Base-by-base conservation (phyloP, 53 echinoderm and acorn worm species). In the Holothuria scabra region DNA sequence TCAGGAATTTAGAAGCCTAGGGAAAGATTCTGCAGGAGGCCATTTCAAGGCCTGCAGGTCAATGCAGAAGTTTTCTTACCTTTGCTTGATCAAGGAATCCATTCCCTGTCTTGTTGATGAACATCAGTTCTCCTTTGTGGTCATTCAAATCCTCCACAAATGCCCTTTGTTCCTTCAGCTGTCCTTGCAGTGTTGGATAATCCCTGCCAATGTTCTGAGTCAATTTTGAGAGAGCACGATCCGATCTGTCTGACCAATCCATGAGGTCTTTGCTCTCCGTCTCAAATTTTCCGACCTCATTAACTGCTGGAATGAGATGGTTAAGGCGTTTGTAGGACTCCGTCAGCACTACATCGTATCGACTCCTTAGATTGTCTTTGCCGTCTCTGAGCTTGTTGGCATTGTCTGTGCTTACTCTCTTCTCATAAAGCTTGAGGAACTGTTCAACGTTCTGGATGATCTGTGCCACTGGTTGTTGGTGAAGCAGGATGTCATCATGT, bases 91-190 rank as follows among this genome's bases (percentile, higher is more conserved):
- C 91, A 69, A 85, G 60, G 83, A 87, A 96, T 28, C 88, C 89
- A 29, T 83, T 76, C 32, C 96, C 91, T 8, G 90, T 91, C 93
- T 91, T 96, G 80, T 86, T 93, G 93, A 96, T 93, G 86, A 93
- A 96, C 65, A 93, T 96, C 46, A 93, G 56, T 59, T 96, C 96
- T 79, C 93, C 93, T 88, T 96, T 96, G 87, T 96, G 96, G 65
- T 96, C 96, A 49, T 91, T 93, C 81, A 96, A 72, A 58, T 96
- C 96, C 76, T 96, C 96, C 25, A 85, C 82, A 82, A 96, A 91
- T 11, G 74, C 86, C 14, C 90, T 81, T 44, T 91, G 90, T 66
- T 91, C 91, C 37, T 91, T 91, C 65, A 89, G 88, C 82, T 99
- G 93, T 26, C 85, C 78, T 89, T 91, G 92, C 11, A 99, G 76